Evolutionary conservation across 2,113 vertebrate genomes (phyloP).

Genomic region (Centropus unirufus): DNA sequence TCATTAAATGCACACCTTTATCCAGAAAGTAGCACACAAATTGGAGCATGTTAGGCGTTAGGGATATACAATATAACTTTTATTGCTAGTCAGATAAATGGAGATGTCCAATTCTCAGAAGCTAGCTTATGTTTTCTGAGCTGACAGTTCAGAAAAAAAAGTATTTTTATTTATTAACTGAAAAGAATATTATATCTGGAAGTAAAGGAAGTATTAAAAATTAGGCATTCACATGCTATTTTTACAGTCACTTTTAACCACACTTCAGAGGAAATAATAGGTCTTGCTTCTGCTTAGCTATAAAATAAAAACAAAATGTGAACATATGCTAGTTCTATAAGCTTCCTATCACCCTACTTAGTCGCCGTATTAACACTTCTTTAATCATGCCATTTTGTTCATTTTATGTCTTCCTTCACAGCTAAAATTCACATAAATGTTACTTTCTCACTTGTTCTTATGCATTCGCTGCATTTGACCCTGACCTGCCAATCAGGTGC

Average conservation of each 20-base stretch:
- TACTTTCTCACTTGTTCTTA: neutral
- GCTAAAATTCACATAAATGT: neutral
- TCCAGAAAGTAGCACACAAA: neutral
- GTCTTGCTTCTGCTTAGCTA: neutral
- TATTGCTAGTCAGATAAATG: neutral
- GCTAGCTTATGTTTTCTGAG: neutral
- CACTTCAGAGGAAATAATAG: neutral
- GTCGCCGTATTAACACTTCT: neutral
- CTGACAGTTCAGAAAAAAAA: neutral
- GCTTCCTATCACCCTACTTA: neutral
- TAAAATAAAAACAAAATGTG: conserved; percentile 9
- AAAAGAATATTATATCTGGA: neutral
- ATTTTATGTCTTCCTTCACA: neutral
- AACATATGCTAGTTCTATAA: neutral
- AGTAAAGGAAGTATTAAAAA: neutral
- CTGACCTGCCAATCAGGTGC: neutral
- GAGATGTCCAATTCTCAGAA: neutral
- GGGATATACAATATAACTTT: neutral
- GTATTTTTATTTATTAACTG: neutral
- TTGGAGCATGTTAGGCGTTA: neutral
- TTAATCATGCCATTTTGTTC: neutral
- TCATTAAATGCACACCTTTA: conserved; percentile 3
- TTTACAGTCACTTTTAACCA: conserved; percentile 14
- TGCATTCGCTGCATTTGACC: neutral
- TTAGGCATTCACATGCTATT: neutral